Conservation (phyloP, 2,797 vertebrate genomes). For the Remorina albescens region DNA sequence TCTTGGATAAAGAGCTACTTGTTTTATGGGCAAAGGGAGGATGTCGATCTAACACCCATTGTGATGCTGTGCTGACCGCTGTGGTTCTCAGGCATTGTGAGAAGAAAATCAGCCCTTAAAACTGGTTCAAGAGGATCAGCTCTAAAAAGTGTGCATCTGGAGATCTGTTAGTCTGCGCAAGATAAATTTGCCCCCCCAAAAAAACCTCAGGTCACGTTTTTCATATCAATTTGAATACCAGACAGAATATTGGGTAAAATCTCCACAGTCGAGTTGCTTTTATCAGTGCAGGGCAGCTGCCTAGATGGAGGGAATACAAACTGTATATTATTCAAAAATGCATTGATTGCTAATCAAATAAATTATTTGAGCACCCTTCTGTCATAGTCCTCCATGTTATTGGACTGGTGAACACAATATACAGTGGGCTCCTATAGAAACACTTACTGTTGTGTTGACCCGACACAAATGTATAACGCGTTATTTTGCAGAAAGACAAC, state of each 20-base stretch:
- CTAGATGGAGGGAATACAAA: constrained; percentile 3
- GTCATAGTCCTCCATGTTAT: constrained; percentile 11
- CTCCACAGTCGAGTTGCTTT: constrained; percentile 16
- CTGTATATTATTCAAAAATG: constrained; percentile 24
- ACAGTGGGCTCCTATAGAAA: background rate
- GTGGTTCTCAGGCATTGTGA: constrained; percentile 59
- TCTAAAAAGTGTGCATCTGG: constrained; percentile 47
- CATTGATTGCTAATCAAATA: background rate
- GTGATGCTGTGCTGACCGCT: constrained; percentile 78
- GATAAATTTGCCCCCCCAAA: too few species aligned
- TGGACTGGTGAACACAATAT: background rate
- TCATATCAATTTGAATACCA: constrained; percentile 18
- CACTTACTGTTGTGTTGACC: background rate
- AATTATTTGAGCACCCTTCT: constrained; percentile 9
- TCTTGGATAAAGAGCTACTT: constrained; percentile 74
- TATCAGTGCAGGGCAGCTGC: background rate
- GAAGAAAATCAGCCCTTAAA: constrained; percentile 60
- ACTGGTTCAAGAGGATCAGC: constrained; percentile 40
- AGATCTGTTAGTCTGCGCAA: constrained; percentile 27
- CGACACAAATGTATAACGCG: background rate
- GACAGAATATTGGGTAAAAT: constrained; percentile 19
- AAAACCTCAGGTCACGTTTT: constrained; percentile 25
- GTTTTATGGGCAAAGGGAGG: constrained; percentile 73
- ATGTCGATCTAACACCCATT: constrained; percentile 81
- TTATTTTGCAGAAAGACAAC: constrained; percentile 3